These are phyloP conservation scores for Linyphia triangularis DNA, from an alignment of 2,888 invertebrate genomes.

Conservation along the genomic window DNA sequence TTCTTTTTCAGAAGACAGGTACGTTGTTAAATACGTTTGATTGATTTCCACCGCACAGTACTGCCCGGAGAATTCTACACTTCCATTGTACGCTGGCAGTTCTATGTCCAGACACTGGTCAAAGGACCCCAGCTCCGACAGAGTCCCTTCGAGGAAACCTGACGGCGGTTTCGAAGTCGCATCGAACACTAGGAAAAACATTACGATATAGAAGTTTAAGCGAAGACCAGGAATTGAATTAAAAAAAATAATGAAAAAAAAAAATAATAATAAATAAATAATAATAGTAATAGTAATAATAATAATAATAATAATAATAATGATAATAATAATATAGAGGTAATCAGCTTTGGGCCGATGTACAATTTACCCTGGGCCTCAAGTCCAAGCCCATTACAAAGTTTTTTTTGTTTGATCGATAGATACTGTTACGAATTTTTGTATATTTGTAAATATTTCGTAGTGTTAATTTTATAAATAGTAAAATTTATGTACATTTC, in stretches of 20 bases:
- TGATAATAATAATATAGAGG: neutral
- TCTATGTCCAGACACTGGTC: constrained; percentile 43
- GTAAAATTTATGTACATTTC: too few species aligned
- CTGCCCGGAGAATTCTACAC: constrained; percentile 4
- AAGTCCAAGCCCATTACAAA: too few species aligned
- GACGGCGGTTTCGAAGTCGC: constrained; percentile 13
- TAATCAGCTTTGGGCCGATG: neutral
- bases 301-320: neutral
- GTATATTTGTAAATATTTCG: neutral
- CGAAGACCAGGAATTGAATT: neutral
- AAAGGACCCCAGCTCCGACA: neutral
- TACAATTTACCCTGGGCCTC: too few species aligned
- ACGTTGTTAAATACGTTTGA: neutral
- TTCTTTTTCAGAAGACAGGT: neutral
- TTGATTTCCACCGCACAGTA: constrained; percentile 27
- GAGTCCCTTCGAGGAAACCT: constrained; percentile 21
- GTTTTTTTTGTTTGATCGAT: neutral
- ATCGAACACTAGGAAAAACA: constrained; percentile 22
- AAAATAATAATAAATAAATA: neutral
- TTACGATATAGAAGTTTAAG: neutral
- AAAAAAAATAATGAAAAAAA: neutral
- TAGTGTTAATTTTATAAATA: too few species aligned
- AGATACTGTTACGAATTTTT: neutral
- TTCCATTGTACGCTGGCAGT: neutral
- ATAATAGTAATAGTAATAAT: accelerated